phyloP scores from a whole-genome alignment of 1,140 invertebrate genomes.

The Stegodyphus mimosarum region DNA sequence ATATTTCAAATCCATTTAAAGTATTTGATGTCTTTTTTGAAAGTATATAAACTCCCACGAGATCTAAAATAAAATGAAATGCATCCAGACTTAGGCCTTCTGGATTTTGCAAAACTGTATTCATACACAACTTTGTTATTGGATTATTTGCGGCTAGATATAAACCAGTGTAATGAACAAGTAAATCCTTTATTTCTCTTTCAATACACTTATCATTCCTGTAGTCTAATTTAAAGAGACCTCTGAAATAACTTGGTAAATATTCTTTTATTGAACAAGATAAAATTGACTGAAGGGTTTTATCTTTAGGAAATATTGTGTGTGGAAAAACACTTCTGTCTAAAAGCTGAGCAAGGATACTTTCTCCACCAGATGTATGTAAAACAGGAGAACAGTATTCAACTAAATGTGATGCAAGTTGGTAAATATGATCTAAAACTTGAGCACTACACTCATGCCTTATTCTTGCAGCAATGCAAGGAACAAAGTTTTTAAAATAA shows the following conservation, averaged over 20 bases:
- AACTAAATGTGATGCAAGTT: slow-evolving; percentile 25
- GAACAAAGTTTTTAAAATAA: slow-evolving; percentile 31
- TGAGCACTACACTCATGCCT: background rate
- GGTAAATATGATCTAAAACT: slow-evolving; percentile 18
- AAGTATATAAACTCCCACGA: slow-evolving; percentile 12
- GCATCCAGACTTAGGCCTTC: slow-evolving; percentile 1
- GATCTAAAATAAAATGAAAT: slow-evolving; percentile 26
- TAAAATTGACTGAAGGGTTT: slow-evolving; percentile 5
- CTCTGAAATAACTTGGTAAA: slow-evolving; percentile 18
- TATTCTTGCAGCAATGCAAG: background rate
- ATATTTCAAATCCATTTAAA: slow-evolving; percentile 14
- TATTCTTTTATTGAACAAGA: slow-evolving; percentile 28
- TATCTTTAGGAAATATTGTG: slow-evolving; percentile 30
- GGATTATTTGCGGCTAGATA: slow-evolving; percentile 10
- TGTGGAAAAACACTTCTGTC: slow-evolving; percentile 11
- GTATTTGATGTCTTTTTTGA: background rate
- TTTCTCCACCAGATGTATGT: slow-evolving; percentile 1
- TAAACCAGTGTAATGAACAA: background rate
- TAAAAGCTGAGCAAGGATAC: slow-evolving; percentile 24
- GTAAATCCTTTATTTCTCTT: slow-evolving; percentile 23
- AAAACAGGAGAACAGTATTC: slow-evolving; percentile 31
- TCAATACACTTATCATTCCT: slow-evolving; percentile 18
- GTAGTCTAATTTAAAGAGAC: slow-evolving; percentile 41
- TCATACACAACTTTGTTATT: slow-evolving; percentile 7
- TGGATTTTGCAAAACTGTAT: background rate